Evolutionary conservation across 2,888 invertebrate species (phyloP), one percentile per base, ranked within the genome.

Genomic region (Drosophila pseudotalamancana): DNA sequence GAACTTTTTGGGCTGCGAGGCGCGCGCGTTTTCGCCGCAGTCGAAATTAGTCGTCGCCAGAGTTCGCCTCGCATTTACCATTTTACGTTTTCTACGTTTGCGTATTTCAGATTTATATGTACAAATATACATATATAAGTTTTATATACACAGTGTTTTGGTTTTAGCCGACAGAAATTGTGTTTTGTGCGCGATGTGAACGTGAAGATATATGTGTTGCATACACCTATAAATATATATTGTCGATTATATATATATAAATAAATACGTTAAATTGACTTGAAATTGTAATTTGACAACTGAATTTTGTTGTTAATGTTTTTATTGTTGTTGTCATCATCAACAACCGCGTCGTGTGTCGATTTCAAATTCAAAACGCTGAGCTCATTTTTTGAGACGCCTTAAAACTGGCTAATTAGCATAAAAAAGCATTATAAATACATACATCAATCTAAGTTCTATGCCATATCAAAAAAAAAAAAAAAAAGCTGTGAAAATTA

Each of bases 301-400:
- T 23, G 53, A 57, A 61, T 37, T 37, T 37, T 37, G 49, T 21
- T 49, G 18, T 27, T 46, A 32, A 35, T 71, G 34, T 29, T 43
- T 21, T 45, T 65, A n/a, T 50, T 65, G 9, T 46, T 37, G 27
- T 19, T 48, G 11, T 56, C 48, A 50, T 59, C 46, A 25, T 57
- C 39, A 53, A 57, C 53, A 39, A 35, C 48, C 45, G n/a, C 43
- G 55, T 48, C 61, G 60, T 55, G 34, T 56, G 71, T 64, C 75
- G 59, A 79, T 82, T 75, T 76, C 55, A 48, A 76, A 79, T 68
- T 64, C 66, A 70, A 86, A 74, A 82, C 63, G 86, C 87, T 83
- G 82, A 87, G 82, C 82, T 83, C 82, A 83, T 83, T 87, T 72
- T 71, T 87, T 78, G 72, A 66, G 63, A 74, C 76, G 77, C 51